phyloP scores from a whole-genome alignment of 2,888 invertebrate species.

The Sthenelais limicola region DNA sequence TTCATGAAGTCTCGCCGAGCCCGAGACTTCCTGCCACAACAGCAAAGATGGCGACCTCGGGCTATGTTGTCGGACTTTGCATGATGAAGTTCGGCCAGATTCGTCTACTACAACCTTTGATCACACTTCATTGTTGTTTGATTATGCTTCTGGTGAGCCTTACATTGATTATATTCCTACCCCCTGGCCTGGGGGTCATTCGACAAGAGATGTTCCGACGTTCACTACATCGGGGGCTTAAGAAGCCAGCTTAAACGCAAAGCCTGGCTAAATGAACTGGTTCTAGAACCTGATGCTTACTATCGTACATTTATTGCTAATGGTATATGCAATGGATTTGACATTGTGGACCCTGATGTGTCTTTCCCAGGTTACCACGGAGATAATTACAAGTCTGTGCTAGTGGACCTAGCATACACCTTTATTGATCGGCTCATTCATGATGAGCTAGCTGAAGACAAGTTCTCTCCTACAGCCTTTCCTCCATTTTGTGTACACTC shows the following conservation, averaged over 20 bases:
- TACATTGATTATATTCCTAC: too few species aligned
- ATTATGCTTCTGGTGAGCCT: too few species aligned
- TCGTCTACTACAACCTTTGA: too few species aligned
- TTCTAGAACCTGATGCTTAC: neutral
- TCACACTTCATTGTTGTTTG: too few species aligned
- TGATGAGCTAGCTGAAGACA: neutral
- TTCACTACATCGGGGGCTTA: neutral
- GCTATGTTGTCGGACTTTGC: too few species aligned
- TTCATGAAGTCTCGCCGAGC: too few species aligned
- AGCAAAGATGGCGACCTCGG: too few species aligned
- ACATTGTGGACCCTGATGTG: neutral
- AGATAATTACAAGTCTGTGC: neutral
- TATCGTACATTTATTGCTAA: neutral
- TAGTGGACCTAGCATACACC: neutral
- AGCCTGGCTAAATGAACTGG: neutral
- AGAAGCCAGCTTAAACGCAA: neutral
- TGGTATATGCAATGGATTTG: neutral
- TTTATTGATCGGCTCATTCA: neutral
- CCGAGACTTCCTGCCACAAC: too few species aligned
- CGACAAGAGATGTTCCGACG: too few species aligned
- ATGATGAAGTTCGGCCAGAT: too few species aligned
- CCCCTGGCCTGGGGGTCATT: too few species aligned
- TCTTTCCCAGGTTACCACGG: neutral
- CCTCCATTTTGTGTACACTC: neutral
- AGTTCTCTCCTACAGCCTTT: neutral